A percentile compares a stretch with the other conserved stretches of the same genome.
phyloP scores from a whole-genome alignment of 1,140 invertebrate species.

The Thaumatotibia leucotreta region DNA sequence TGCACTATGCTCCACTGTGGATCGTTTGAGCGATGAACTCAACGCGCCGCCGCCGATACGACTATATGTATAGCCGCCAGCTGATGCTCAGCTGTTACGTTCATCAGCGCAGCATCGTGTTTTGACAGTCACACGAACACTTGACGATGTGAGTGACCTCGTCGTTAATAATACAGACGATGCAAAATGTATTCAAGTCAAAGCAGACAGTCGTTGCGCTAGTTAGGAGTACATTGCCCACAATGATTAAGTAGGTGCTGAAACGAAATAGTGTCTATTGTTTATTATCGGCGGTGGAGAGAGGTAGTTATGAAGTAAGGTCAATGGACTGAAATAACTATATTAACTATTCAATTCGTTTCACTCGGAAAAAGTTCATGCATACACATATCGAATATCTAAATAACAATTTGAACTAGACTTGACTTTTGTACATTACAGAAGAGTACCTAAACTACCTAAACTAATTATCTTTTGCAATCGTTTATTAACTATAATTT shows the following conservation, averaged over 20 bases:
- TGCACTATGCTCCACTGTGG: constrained; percentile 16
- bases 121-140: constrained; percentile 30
- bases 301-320: background rate
- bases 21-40: constrained; percentile 49
- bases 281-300: background rate
- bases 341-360: background rate
- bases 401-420: too few relatives aligned
- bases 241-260: constrained; percentile 4
- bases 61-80: constrained; percentile 25
- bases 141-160: constrained; percentile 1
- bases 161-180: constrained; percentile 3
- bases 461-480: too few relatives aligned
- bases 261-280: constrained; percentile 6
- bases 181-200: background rate
- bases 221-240: constrained; percentile 7
- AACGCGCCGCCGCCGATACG: constrained; percentile 28
- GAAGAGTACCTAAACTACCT: too few relatives aligned
- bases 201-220: constrained; percentile 7
- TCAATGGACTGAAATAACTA: background rate
- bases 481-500: background rate
- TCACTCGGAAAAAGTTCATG: background rate
- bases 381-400: background rate
- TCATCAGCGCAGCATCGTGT: constrained; percentile 41
- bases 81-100: constrained; percentile 57
- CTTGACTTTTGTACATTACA: too few relatives aligned